A percentile compares a stretch with the other conserved stretches of the same genome.
phyloP scores from a whole-genome alignment of 2,888 invertebrate species.

The Sylvicola cinctus region DNA sequence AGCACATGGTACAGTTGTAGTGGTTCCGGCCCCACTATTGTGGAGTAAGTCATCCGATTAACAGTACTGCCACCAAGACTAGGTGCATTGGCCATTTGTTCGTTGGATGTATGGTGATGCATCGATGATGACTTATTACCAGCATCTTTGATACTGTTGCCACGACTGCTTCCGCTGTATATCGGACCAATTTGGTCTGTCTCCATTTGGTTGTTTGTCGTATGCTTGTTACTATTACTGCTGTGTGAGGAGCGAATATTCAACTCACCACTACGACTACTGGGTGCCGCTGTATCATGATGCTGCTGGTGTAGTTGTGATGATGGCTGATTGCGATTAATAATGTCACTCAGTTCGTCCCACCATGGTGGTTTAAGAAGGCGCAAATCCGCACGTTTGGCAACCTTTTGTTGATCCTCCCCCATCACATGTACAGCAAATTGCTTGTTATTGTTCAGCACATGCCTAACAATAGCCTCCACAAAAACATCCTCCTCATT shows the following conservation, averaged over 20 bases:
- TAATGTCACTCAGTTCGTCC: slow-evolving; percentile 64
- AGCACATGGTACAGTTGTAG: slow-evolving; percentile 21
- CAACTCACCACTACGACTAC: too few relatives aligned
- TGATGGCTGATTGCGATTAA: too few relatives aligned
- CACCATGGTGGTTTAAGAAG: slow-evolving; percentile 89
- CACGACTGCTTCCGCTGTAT: not conserved
- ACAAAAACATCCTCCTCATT: slow-evolving; percentile 55
- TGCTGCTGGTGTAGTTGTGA: too few relatives aligned
- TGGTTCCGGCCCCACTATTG: slow-evolving; percentile 7
- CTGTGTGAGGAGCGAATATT: too few relatives aligned
- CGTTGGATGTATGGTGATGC: not conserved
- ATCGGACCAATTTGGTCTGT: too few relatives aligned
- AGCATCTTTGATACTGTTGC: not conserved
- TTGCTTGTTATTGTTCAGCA: slow-evolving; percentile 41
- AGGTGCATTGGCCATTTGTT: not conserved
- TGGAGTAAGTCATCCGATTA: slow-evolving; percentile 9
- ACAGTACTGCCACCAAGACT: slow-evolving; percentile 5
- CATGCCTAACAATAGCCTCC: slow-evolving; percentile 59
- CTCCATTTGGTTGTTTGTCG: too few relatives aligned
- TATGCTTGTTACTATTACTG: too few relatives aligned
- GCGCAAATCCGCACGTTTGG: slow-evolving; percentile 76
- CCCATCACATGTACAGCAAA: slow-evolving; percentile 42
- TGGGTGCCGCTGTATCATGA: too few relatives aligned
- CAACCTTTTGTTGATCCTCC: slow-evolving; percentile 33
- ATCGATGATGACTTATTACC: too few relatives aligned